Evolutionary conservation across 2,797 vertebrate genomes (phyloP), one percentile per base, ranked within the genome.

Genomic region (Artibeus lituratus): DNA sequence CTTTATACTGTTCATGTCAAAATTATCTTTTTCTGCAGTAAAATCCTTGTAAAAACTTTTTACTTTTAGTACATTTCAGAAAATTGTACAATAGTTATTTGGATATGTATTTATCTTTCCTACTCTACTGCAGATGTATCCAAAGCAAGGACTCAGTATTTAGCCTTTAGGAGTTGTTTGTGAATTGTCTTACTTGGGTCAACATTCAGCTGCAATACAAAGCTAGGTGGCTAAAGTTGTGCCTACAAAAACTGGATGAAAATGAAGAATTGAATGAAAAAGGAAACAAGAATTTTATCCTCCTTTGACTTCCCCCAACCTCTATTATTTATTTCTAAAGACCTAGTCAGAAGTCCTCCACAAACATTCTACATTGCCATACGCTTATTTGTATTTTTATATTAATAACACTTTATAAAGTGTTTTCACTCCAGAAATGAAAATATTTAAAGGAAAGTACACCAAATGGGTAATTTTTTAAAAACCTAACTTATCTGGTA

Each of bases 381-480:
- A 89, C 47, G 14, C 77, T 76, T 77, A 91, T 32, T 88, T 87
- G 35, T 10, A 73, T 53, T 90, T 76, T 77, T 67, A 93, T 53
- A 80, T 67, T 95, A 53, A n/a, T 83, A 91, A 84, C 21, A 85
- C 26, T 72, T 93, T 57, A 86, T 84, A 77, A 18, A 70, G 42
- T 72, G 39, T 80, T 95, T 89, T 83, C 24, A 44, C 53, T 47
- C 32, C 4, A 83, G 53, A 51, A 26, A 89, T 91, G 29, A 87
- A 96, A 89, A 67, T 84, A 95, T 86, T 96, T 92, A 67, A 83
- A 96, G 55, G 24, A 59, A 94, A 91, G 35, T 67, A 91, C 9
- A 90, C 3, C 32, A 87, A 84, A 35, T 42, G 12, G 1, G 19
- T 84, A 69, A 49, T 70, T 94, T 90, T 87, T 42, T 8, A 67